Conservation (phyloP, 2,797 vertebrate species). For the Fistularia tabacaria region DNA sequence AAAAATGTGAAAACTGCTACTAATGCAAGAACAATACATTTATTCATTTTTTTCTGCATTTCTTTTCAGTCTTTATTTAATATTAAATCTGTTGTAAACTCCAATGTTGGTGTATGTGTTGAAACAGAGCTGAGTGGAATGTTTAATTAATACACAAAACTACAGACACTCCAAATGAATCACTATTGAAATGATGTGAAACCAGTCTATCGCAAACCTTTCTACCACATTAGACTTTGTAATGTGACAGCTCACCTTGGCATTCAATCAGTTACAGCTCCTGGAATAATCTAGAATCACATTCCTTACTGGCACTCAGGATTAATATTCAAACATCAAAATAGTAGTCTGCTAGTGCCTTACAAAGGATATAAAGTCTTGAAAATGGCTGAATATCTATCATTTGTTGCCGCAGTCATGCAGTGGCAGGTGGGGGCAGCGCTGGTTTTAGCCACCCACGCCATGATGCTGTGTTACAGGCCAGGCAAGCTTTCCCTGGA, state of each 20-base stretch:
- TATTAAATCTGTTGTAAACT: too few relatives aligned
- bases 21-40: too few relatives aligned
- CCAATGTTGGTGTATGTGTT: too few relatives aligned
- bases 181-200: too few relatives aligned
- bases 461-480: slow-evolving; percentile 33
- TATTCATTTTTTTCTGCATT: too few relatives aligned
- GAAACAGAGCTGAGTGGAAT: too few relatives aligned
- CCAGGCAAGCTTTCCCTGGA: slow-evolving; percentile 44
- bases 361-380: slow-evolving; percentile 28
- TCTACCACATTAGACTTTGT: neutral
- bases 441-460: slow-evolving; percentile 49
- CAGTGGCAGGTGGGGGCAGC: slow-evolving; percentile 22
- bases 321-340: slow-evolving; percentile 12
- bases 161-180: too few relatives aligned
- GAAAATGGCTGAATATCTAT: slow-evolving; percentile 22
- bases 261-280: slow-evolving; percentile 2
- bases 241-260: too few relatives aligned
- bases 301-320: slow-evolving; percentile 23
- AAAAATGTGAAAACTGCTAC: too few relatives aligned
- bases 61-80: too few relatives aligned
- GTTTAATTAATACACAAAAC: too few relatives aligned
- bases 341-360: slow-evolving; percentile 34
- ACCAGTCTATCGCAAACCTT: slow-evolving; percentile 1
- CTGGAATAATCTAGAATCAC: slow-evolving; percentile 30
- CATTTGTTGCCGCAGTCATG: slow-evolving; percentile 18